These are phyloP conservation scores for Neolamprologus devosi DNA, from an alignment of 2,113 vertebrate species.

Conservation along the genomic window DNA sequence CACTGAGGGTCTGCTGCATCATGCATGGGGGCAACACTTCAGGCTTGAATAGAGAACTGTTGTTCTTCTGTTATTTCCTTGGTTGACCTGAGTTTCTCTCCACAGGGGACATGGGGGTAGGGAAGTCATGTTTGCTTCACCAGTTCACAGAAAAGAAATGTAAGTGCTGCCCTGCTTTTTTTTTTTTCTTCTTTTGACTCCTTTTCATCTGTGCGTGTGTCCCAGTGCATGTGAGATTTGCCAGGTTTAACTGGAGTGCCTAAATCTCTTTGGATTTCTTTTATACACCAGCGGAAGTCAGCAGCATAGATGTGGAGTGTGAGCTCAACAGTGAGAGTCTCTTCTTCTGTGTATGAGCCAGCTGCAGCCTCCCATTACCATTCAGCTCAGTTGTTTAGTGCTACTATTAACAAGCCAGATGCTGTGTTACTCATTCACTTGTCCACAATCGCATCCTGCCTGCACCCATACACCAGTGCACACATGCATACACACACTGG, in stretches of 20 bases:
- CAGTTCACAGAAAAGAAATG: constrained; percentile 81
- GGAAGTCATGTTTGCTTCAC: constrained; percentile 78
- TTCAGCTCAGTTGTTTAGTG: constrained; percentile 42
- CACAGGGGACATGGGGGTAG: constrained; percentile 75
- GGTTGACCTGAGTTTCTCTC: constrained; percentile 17
- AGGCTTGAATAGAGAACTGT: neutral
- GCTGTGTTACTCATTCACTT: constrained; percentile 36
- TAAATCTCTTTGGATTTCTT: constrained; percentile 26
- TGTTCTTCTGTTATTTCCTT: constrained; percentile 1
- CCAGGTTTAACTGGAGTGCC: constrained; percentile 33
- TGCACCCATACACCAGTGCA: neutral
- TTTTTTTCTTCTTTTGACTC: neutral
- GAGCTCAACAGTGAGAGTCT: constrained; percentile 46
- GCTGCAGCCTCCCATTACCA: constrained; percentile 53
- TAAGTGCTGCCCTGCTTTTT: constrained; percentile 54
- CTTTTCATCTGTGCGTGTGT: neutral
- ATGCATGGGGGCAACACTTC: neutral
- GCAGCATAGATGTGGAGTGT: constrained; percentile 32
- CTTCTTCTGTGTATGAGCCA: constrained; percentile 50
- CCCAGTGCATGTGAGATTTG: neutral
- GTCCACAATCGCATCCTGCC: constrained; percentile 28
- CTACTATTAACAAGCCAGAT: constrained; percentile 59
- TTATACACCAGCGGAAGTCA: constrained; percentile 26
- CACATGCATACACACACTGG: neutral
- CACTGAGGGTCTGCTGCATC: neutral